Base-by-base conservation (phyloP, 2,113 vertebrate species). In the Pseudonaja textilis region DNA sequence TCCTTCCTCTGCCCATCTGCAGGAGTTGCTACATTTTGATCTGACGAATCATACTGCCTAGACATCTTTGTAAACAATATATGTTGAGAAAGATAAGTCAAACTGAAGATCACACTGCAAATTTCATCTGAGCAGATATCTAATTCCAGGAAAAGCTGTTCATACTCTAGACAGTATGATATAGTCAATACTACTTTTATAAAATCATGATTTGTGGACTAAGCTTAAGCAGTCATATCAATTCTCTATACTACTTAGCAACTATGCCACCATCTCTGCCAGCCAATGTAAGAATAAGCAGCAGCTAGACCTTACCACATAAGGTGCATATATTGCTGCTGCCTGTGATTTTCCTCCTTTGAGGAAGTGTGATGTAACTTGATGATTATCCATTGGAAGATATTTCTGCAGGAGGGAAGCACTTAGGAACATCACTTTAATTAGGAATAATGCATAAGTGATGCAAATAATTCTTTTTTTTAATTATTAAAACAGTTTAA, bases 1-100 rank as follows among this genome's bases (percentile, higher is more conserved):
- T 99, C 98, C 95, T 97, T 98, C 90, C 96, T 97, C 90, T 98
- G 98, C 64, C 95, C 97, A 3, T 98, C 95, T 4, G 95, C 90
- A 2, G 96, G 87, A 90, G 95, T 88, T 57, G 91, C 92, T 86
- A 69, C 52, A 69, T 94, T 96, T 55, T 96, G 96, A 7, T 95
- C 95, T 55, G 91, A 96, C 16, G 95, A 96, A 47, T 97, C 95
- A 7, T 98, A 94, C 74, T 97, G 98, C 69, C 97, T 97, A 96
- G 97, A 95, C 42, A 93, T 87, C 96, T 98, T 97, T 96, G 97
- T 1, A 91, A 7, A 91, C 23, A 92, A 92, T 96, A 96, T 54
- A 93, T 22, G 95, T 10, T 91, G 22, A 95, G 23, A 50, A 39
- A 52, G 42, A 47, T 12, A 1, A 50, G 52, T 26, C 74, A 90